phyloP scores from a whole-genome alignment of 2,888 invertebrate genomes.

The Nowickia ferox region DNA sequence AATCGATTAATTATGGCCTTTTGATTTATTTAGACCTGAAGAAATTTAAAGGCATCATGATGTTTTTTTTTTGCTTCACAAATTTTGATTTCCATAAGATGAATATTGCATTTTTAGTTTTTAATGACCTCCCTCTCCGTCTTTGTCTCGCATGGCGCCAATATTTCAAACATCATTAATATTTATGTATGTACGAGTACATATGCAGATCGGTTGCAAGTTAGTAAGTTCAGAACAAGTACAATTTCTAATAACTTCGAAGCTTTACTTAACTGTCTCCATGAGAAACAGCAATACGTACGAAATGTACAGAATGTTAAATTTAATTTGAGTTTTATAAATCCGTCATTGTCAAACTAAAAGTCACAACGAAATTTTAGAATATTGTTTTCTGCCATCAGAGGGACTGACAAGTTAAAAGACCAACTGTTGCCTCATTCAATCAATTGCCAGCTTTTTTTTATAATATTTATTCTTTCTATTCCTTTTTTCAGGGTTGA shows the following conservation, averaged over 20 bases:
- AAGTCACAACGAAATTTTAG: background rate
- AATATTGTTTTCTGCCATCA: constrained; percentile 1
- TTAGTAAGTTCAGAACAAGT: constrained; percentile 16
- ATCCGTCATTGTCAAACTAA: constrained; percentile 70
- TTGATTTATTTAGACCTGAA: constrained; percentile 52
- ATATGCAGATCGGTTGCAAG: background rate
- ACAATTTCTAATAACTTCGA: constrained; percentile 62
- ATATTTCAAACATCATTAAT: constrained; percentile 68
- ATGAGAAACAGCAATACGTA: background rate
- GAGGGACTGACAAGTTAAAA: constrained; percentile 35
- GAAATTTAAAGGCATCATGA: constrained; percentile 54
- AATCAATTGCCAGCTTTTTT: constrained; percentile 56
- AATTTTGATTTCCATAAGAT: constrained; percentile 26
- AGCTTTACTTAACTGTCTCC: constrained; percentile 65
- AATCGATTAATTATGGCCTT: constrained; percentile 70
- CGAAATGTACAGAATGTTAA: constrained; percentile 42
- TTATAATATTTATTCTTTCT: constrained; percentile 8
- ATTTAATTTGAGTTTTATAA: constrained; percentile 62
- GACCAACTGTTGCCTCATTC: constrained; percentile 70
- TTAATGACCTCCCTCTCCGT: constrained; percentile 51
- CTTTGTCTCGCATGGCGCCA: constrained; percentile 65
- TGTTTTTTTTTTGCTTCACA: constrained; percentile 1
- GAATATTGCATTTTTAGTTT: constrained; percentile 52
- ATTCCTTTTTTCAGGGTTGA: constrained; percentile 63
- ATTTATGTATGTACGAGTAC: background rate